Base-by-base conservation (phyloP, 2,797 vertebrate genomes). In the Cirrhinus molitorella region DNA sequence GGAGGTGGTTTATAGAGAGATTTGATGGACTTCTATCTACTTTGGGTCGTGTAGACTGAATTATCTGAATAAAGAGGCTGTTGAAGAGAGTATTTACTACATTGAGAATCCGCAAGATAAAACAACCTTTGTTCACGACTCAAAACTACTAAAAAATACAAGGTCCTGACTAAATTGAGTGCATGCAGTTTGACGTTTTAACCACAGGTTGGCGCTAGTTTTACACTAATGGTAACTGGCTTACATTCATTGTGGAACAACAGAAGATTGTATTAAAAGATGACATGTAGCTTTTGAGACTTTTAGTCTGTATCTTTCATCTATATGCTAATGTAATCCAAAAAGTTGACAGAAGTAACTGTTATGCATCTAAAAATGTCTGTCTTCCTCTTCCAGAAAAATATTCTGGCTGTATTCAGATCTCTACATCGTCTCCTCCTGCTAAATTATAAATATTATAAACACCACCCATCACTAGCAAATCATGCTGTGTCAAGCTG, bases 151-250 rank as follows among this genome's bases (percentile, higher is more conserved):
- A n/a, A n/a, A n/a, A n/a, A 81, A 81, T 21, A 47, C 21, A n/a
- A 23, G 21, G 14, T 12, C 19, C 40, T 34, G 16, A 37, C 1
- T 23, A 34, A 12, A 72, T 6, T 1, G 17, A 5, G 43, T 53
- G 80, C 81, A 78, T 83, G 89, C 40, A 90, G 90, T 93, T 89
- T n/a, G 81, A 89, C 79, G 81, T 72, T 81, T 66, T 59, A 71
- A 81, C 90, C 92, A 91, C 87, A 89, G 89, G 91, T 89, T 89
- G 87, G 89, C 88, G 86, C 87, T 85, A 65, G 77, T 86, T 91
- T 88, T 83, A 80, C 83, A 87, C 76, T 79, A 63, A 61, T 57
- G 66, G 17, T 47, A 47, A 77, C 40, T 68, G 51, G 40, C 28
- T 61, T 61, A 17, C 23, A 72, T 17, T 28, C 43, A 25, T n/a